Evolutionary conservation across 1,140 invertebrate genomes (phyloP).

Genomic region (Maconellicoccus hirsutus): DNA sequence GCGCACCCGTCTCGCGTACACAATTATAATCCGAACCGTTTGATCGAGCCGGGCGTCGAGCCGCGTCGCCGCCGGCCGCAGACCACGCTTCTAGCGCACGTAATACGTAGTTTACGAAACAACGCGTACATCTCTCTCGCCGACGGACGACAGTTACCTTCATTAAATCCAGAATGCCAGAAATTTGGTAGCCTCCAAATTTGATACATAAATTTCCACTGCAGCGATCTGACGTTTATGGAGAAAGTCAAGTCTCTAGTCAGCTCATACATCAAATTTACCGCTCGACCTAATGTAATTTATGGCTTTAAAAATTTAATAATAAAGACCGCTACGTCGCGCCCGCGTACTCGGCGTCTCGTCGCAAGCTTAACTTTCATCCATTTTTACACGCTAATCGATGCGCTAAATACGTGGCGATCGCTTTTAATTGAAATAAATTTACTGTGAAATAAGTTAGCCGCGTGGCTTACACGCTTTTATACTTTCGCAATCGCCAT

Average conservation of each 20-base stretch:
- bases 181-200: not conserved
- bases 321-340: not conserved
- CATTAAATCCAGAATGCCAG: constrained; percentile 3
- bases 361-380: not conserved
- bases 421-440: not conserved
- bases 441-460: not conserved
- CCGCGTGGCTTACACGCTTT: too few species aligned
- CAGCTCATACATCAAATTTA: not conserved
- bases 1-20: too few species aligned
- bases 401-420: not conserved
- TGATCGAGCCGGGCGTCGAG: too few species aligned
- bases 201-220: not conserved
- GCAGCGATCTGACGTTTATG: not conserved
- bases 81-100: too few species aligned
- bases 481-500: too few species aligned
- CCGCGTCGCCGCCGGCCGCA: too few species aligned
- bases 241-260: constrained; percentile 4
- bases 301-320: constrained; percentile 1
- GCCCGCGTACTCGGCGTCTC: not conserved
- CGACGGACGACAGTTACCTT: not conserved
- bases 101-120: too few species aligned
- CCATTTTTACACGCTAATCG: not conserved
- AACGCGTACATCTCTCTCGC: too few species aligned
- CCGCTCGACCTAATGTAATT: not conserved
- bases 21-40: too few species aligned